Evolutionary conservation across 92 coral and sea anemone genomes (phyloP).

Genomic region (Porites divaricata): DNA sequence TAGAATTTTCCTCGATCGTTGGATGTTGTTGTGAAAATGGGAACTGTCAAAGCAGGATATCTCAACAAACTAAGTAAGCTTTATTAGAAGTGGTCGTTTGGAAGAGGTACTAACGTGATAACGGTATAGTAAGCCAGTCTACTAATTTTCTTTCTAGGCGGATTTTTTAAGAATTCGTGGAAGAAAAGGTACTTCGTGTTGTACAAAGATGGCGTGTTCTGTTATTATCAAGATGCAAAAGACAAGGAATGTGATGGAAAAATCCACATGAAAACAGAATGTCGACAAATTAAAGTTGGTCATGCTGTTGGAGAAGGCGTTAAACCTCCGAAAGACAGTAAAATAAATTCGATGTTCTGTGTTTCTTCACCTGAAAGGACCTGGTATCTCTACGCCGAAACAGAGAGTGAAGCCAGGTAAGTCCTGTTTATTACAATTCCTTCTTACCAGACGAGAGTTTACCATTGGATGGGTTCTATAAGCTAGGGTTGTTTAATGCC

Average conservation of each 20-base stretch:
- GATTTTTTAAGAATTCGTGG: conserved; percentile 95
- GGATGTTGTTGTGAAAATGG: conserved; percentile 56
- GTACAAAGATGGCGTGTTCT: conserved; percentile 94
- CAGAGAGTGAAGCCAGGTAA: conserved; percentile 90
- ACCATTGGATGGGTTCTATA: no score
- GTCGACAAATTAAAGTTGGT: conserved; percentile 87
- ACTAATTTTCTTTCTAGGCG: conserved; percentile 63
- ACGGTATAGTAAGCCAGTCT: not conserved
- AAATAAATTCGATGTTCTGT: conserved; percentile 77
- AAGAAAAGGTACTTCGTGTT: conserved; percentile 91
- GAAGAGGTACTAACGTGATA: not conserved
- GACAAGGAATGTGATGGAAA: conserved; percentile 87
- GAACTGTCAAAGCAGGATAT: conserved; percentile 92
- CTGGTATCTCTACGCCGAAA: conserved; percentile 87
- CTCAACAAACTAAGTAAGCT: conserved; percentile 88
- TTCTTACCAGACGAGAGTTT: no score
- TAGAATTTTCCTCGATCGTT: not conserved
- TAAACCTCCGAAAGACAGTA: conserved; percentile 74
- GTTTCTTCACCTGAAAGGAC: conserved; percentile 89
- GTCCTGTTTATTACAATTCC: no score
- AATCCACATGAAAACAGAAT: conserved; percentile 83
- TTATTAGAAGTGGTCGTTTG: not conserved
- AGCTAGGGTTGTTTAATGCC: no score
- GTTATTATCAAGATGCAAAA: conserved; percentile 87
- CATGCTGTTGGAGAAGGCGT: conserved; percentile 83